Evolutionary conservation across 1,140 invertebrate species (phyloP).

Genomic region (Tenebrio molitor): DNA sequence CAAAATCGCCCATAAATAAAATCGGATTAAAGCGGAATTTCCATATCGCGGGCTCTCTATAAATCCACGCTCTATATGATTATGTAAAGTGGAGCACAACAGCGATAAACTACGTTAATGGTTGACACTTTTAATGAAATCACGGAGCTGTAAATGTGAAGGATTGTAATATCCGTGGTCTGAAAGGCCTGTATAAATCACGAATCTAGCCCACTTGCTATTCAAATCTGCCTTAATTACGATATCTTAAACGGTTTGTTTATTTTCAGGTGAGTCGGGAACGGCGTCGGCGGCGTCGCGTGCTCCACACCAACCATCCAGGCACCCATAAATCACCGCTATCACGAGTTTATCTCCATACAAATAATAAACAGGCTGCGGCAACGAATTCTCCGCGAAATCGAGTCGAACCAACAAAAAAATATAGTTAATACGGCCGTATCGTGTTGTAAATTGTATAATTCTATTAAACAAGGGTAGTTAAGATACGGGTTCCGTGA

Average conservation of each 20-base stretch:
- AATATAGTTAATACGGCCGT: conserved; percentile 55
- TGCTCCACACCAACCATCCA: conserved; percentile 47
- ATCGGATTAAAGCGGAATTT: conserved; percentile 29
- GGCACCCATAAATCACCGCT: conserved; percentile 58
- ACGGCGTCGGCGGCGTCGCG: conserved; percentile 44
- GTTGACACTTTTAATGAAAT: conserved; percentile 44
- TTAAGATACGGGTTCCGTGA: conserved; percentile 62
- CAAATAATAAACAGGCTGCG: conserved; percentile 63
- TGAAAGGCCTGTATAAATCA: conserved; percentile 23
- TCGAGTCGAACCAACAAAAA: conserved; percentile 51
- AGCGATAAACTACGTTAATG: conserved; percentile 31
- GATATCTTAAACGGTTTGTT: conserved; percentile 41
- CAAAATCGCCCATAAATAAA: conserved; percentile 9
- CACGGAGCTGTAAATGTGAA: conserved; percentile 31
- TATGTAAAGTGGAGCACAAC: conserved; percentile 32
- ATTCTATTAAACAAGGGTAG: conserved; percentile 61
- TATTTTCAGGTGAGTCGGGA: conserved; percentile 43
- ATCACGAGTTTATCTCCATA: conserved; percentile 58
- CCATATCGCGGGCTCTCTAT: conserved; percentile 23
- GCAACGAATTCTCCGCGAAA: conserved; percentile 54
- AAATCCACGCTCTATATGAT: conserved; percentile 40
- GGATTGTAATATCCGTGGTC: conserved; percentile 7
- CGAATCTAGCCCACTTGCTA: conserved; percentile 19
- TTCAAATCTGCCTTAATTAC: conserved; percentile 40
- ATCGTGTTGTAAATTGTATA: conserved; percentile 63